Evolutionary conservation across 2,797 vertebrate species (phyloP), one percentile per base, ranked within the genome.

Genomic region (Pantherophis vulpinus): DNA sequence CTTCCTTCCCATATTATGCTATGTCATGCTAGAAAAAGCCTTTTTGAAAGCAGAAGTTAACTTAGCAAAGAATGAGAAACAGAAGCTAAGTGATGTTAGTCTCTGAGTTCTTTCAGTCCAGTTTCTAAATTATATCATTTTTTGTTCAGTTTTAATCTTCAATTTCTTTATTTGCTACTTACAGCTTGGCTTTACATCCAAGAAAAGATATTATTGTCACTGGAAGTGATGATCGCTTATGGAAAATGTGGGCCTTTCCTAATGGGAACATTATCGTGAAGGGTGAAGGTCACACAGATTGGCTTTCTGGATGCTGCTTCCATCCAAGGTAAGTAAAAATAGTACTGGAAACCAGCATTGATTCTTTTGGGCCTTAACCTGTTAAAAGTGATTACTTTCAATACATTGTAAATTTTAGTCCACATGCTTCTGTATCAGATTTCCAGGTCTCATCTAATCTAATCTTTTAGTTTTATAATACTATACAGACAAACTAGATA

Each of bases 241-340:
- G 98, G 98, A 98, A 98, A 93, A 96, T 96, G 27, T 97, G 98
- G 97, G 95, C 93, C 51, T 94, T 98, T 61, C 97, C 97, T 0
- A 96, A 95, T 18, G 98, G 98, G 55, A 97, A 97, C 16, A 96
- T 98, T 95, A 95, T 98, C 18, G 94, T 98, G 96, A 98, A 97
- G 0, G 98, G 98, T 7, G 97, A 98, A 83, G 98, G 98, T 6
- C 99, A 99, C 96, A 97, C 97, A 0, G 99, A 98, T 87, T 99
- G 98, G 98, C 95, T 99, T 92, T 98, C 98, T 0, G 97, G 97
- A 88, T 98, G 98, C 97, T 98, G 98, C 96, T 99, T 99, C 95
- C 98, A 98, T 89, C 98, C 98, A 92, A 98, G 97, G 98, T 98
- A 87, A 97, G 98, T 97, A 83, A 86, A 94, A 58, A 88, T n/a